Evolutionary conservation across 2,888 invertebrate species (phyloP).

Genomic region (Apotomis capreana): DNA sequence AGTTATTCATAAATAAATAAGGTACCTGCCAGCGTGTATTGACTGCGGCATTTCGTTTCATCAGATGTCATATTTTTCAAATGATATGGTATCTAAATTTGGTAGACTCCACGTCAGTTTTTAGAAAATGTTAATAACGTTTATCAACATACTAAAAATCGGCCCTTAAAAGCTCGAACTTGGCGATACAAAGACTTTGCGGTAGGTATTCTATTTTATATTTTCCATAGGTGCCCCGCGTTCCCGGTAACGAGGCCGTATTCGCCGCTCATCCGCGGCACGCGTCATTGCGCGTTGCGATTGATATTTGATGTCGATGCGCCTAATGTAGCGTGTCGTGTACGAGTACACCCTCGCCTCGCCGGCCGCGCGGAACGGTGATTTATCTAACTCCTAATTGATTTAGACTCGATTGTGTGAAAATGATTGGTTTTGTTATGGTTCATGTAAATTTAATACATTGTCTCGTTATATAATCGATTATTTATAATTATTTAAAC

Average conservation of each 20-base stretch:
- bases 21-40: no score
- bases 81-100: no score
- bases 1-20: no score
- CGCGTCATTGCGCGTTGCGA: constrained; percentile 44
- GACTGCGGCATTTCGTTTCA: no score
- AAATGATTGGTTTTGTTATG: constrained; percentile 23
- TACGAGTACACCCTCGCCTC: constrained; percentile 30
- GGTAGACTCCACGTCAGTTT: no score
- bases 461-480: constrained; percentile 19
- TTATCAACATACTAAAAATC: no score
- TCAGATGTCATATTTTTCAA: no score
- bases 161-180: no score
- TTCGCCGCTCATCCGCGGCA: background rate
- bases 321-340: constrained; percentile 60
- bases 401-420: constrained; percentile 36
- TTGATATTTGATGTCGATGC: constrained; percentile 64
- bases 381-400: constrained; percentile 39
- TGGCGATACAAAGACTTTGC: background rate
- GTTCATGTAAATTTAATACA: constrained; percentile 11
- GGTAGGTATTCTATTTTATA: background rate
- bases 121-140: no score
- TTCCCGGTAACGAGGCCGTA: constrained; percentile 7
- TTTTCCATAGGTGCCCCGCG: background rate
- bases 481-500: constrained; percentile 1
- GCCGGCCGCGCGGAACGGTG: constrained; percentile 9